Conservation (phyloP, 2,888 invertebrate species). For the Tyria jacobaeae region DNA sequence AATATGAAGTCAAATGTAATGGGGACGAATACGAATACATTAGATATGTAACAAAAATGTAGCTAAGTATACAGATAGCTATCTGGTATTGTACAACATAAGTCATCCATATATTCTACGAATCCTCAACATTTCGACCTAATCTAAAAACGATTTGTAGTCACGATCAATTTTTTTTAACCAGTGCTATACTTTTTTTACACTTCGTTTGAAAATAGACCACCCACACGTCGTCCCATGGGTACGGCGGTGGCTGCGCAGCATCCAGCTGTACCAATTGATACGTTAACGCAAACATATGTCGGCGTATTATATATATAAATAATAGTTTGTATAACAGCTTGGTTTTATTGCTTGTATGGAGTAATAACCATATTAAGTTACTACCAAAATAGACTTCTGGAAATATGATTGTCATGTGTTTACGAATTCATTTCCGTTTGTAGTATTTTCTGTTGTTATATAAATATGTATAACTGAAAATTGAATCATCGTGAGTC, state of each 20-base stretch:
- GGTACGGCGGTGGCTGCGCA: constrained; percentile 11
- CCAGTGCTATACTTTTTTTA: constrained; percentile 4
- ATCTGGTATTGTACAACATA: neutral
- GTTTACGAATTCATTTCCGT: constrained; percentile 16
- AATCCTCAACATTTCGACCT: neutral
- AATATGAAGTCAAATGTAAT: no score
- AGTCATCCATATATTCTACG: neutral
- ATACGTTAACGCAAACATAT: constrained; percentile 19
- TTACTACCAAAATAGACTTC: constrained; percentile 2
- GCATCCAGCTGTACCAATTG: constrained; percentile 22
- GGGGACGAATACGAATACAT: no score
- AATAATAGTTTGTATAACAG: neutral
- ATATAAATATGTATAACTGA: neutral
- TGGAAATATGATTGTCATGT: constrained; percentile 13
- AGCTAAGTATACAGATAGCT: no score
- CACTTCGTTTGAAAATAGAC: constrained; percentile 12
- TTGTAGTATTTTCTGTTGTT: constrained; percentile 6
- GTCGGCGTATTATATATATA: constrained; percentile 10
- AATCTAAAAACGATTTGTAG: neutral
- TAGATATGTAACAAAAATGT: no score
- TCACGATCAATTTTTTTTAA: neutral
- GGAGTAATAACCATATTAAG: constrained; percentile 11
- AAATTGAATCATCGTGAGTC: neutral
- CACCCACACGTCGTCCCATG: constrained; percentile 23
- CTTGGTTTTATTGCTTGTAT: constrained; percentile 8